Percentiles rank a stretch among this genome's conserved stretches.
Evolutionary conservation across 2,113 vertebrate genomes (phyloP).

Genomic region (Oryzias celebensis): DNA sequence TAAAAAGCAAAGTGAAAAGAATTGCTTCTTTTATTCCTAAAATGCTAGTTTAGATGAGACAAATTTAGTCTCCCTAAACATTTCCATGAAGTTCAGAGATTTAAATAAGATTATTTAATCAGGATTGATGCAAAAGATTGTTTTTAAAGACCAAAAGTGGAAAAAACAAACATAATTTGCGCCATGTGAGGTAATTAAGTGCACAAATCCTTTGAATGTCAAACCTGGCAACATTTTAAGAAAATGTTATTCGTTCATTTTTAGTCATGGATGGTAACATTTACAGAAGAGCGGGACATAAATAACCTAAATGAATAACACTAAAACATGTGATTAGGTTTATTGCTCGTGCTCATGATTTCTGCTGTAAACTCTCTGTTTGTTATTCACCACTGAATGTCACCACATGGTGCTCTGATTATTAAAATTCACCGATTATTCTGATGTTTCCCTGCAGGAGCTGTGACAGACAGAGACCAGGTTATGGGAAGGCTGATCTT

Average conservation of each 20-base stretch:
- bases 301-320: too few species aligned
- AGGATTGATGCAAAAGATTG: too few species aligned
- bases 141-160: too few species aligned
- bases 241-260: slow-evolving; percentile 52
- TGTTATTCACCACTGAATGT: too few species aligned
- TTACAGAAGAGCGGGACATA: neutral
- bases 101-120: too few species aligned
- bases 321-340: slow-evolving; percentile 47
- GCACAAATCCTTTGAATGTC: slow-evolving; percentile 55
- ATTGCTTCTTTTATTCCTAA: too few species aligned
- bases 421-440: slow-evolving; percentile 60
- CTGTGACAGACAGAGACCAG: slow-evolving; percentile 66
- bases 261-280: slow-evolving; percentile 21
- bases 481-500: slow-evolving; percentile 44
- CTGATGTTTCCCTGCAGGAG: slow-evolving; percentile 49
- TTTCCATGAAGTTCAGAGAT: too few species aligned
- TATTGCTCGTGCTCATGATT: slow-evolving; percentile 5
- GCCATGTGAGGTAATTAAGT: too few species aligned
- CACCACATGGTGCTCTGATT: slow-evolving; percentile 45
- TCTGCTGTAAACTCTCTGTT: slow-evolving; percentile 9
- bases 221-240: slow-evolving; percentile 63
- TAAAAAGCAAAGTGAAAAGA: too few species aligned
- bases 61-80: too few species aligned
- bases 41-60: too few species aligned
- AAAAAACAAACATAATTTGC: too few species aligned